phyloP scores from a whole-genome alignment of 2,797 vertebrate species.

The Dendrocincla fuliginosa region DNA sequence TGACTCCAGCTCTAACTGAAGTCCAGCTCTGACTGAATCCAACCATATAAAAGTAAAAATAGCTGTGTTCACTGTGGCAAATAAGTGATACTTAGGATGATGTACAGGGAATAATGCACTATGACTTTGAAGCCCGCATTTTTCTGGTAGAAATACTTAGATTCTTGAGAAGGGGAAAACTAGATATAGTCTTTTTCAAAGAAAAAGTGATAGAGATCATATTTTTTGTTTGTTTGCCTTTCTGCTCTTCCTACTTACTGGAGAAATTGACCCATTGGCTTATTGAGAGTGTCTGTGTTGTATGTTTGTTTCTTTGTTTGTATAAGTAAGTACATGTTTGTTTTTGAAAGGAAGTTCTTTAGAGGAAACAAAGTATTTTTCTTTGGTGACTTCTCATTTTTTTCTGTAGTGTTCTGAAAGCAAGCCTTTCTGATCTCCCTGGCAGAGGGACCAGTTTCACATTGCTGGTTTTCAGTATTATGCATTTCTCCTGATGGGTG shows the following conservation, averaged over 20 bases:
- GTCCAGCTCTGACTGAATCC: background rate
- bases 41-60: background rate
- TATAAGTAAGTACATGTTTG: background rate
- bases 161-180: background rate
- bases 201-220: background rate
- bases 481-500: background rate
- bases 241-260: background rate
- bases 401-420: background rate
- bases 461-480: background rate
- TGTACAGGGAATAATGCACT: background rate
- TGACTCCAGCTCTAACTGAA: background rate
- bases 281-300: background rate
- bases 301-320: constrained; percentile 15
- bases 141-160: background rate
- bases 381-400: background rate
- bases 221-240: background rate
- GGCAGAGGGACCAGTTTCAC: background rate
- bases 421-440: background rate
- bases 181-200: background rate
- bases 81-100: background rate
- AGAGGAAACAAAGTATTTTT: background rate
- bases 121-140: background rate
- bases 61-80: background rate
- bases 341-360: constrained; percentile 6
- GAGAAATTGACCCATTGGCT: background rate